phyloP scores from a whole-genome alignment of 2,113 vertebrate species.

The Labrus mixtus region DNA sequence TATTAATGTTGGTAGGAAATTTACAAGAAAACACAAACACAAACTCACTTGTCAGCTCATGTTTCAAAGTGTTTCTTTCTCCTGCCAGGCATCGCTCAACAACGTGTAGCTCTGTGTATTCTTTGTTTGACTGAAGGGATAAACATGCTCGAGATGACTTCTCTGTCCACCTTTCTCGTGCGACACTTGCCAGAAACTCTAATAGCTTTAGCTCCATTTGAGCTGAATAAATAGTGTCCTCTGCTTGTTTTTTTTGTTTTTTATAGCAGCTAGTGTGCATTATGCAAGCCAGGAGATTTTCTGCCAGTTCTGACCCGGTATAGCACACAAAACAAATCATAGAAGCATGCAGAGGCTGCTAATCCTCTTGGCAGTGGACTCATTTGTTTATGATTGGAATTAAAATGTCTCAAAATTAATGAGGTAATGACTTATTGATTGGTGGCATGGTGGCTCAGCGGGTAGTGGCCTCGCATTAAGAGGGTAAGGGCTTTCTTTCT shows the following conservation, averaged over 20 bases:
- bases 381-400: conserved; percentile 45
- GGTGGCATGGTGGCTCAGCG: conserved; percentile 1
- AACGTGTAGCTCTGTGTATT: background rate
- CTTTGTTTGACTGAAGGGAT: background rate
- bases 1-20: too few relatives aligned
- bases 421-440: conserved; percentile 58
- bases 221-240: conserved; percentile 20
- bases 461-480: conserved; percentile 14
- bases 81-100: background rate
- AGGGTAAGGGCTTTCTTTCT: conserved; percentile 6
- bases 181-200: conserved; percentile 12
- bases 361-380: conserved; percentile 24
- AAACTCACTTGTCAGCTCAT: background rate
- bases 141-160: conserved; percentile 22
- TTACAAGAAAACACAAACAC: background rate
- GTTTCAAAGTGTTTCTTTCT: background rate
- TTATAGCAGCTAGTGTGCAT: conserved; percentile 18
- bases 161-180: background rate
- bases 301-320: conserved; percentile 32
- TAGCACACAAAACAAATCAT: conserved; percentile 12
- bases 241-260: conserved; percentile 8
- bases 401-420: conserved; percentile 43
- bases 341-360: conserved; percentile 10
- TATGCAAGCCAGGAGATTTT: conserved; percentile 8
- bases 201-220: conserved; percentile 32